phyloP scores from a whole-genome alignment of 2,888 invertebrate genomes.

The Noctua janthina region DNA sequence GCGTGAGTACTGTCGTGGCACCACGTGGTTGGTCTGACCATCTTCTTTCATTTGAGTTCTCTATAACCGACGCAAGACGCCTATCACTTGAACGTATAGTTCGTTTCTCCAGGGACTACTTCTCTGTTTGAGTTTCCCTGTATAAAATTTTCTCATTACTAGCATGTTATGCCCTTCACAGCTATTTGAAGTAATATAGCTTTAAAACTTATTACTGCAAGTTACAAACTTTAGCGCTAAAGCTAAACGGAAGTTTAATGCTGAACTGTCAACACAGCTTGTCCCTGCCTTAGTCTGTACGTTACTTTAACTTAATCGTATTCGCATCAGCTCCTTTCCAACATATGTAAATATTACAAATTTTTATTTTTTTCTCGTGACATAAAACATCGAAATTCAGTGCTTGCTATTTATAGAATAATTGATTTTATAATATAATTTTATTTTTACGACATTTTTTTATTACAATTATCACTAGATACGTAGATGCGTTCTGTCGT shows the following conservation, averaged over 20 bases:
- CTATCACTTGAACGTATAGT: background rate
- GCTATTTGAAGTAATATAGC: background rate
- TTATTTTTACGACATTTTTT: conserved; percentile 60
- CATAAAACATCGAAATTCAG: conserved; percentile 89
- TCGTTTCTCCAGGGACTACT: background rate
- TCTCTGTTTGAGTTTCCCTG: background rate
- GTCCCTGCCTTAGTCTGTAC: conserved; percentile 59
- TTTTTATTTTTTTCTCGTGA: conserved; percentile 80
- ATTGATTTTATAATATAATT: conserved; percentile 74
- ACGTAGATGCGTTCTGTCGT: conserved; percentile 45
- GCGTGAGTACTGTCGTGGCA: background rate
- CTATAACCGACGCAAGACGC: background rate
- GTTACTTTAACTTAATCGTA: conserved; percentile 66
- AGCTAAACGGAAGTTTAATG: conserved; percentile 31
- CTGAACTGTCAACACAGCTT: conserved; percentile 61
- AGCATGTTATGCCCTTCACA: background rate
- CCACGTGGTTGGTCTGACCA: background rate
- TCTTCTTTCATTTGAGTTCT: background rate
- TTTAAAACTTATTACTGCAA: conserved; percentile 26
- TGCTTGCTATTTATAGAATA: conserved; percentile 86
- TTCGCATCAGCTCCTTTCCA: conserved; percentile 74
- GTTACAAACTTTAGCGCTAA: conserved; percentile 30
- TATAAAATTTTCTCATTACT: background rate
- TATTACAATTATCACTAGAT: conserved; percentile 60
- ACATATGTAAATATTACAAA: conserved; percentile 87